Conservation (phyloP, 2,888 invertebrate genomes). For the Epistrophe grossulariae region DNA sequence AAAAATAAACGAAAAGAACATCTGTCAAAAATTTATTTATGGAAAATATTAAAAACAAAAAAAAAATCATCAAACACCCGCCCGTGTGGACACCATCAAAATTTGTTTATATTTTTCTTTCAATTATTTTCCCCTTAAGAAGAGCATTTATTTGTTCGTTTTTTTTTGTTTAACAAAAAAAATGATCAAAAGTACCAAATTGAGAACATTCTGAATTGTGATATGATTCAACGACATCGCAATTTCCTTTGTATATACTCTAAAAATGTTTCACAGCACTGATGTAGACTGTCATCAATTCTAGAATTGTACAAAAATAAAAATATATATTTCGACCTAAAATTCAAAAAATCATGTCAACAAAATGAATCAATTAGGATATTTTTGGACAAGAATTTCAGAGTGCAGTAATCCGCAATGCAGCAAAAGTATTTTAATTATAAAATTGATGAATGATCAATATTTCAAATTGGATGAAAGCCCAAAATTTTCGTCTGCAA, state of each 20-base stretch:
- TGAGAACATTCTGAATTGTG: background rate
- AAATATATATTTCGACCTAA: background rate
- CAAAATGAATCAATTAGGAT: slow-evolving; percentile 21
- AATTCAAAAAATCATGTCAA: slow-evolving; percentile 25
- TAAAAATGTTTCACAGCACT: slow-evolving; percentile 18
- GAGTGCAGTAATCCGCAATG: background rate
- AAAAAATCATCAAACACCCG: background rate
- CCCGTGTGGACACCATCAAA: slow-evolving; percentile 19
- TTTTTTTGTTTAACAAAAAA: background rate
- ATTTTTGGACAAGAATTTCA: slow-evolving; percentile 10
- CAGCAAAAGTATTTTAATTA: slow-evolving; percentile 29
- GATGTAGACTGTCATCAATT: slow-evolving; percentile 17
- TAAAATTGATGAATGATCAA: slow-evolving; percentile 38
- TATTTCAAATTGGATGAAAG: slow-evolving; percentile 8
- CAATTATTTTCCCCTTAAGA: background rate
- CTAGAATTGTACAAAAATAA: background rate
- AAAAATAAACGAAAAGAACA: background rate
- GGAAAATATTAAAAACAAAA: background rate
- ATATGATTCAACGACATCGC: slow-evolving; percentile 47
- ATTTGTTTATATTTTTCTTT: background rate
- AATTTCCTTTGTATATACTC: slow-evolving; percentile 44
- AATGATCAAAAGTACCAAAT: background rate
- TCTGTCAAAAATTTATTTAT: background rate
- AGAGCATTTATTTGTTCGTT: background rate
- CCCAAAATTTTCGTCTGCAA: slow-evolving; percentile 8